Conservation (phyloP, 2,113 vertebrate species). For the Hydropotes inermis region DNA sequence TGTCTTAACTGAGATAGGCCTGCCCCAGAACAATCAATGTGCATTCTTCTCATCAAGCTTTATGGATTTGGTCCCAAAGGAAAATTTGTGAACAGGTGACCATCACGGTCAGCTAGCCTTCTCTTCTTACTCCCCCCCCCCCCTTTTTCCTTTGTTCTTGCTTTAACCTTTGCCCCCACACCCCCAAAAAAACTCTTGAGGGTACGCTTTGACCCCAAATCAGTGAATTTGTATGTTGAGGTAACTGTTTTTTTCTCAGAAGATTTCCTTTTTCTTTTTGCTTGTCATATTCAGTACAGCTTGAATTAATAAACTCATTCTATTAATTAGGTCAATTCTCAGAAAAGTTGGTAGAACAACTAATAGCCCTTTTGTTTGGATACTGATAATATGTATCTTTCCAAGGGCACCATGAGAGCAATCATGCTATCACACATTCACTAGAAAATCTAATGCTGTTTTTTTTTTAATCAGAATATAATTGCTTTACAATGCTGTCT, state of each 20-base stretch:
- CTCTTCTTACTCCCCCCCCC: background rate
- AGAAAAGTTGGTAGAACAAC: background rate
- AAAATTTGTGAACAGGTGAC: background rate
- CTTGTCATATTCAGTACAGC: background rate
- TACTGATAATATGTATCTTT: background rate
- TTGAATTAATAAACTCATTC: background rate
- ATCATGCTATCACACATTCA: background rate
- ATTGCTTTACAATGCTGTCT: background rate
- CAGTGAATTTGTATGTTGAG: background rate
- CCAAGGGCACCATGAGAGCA: background rate
- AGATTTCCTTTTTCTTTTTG: background rate
- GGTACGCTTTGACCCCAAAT: background rate
- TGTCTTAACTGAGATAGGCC: background rate
- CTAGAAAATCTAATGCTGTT: background rate
- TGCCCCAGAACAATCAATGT: accelerated
- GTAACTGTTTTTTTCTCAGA: background rate
- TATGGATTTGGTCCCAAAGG: background rate
- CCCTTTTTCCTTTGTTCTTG: background rate
- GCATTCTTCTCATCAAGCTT: background rate
- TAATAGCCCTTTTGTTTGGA: background rate
- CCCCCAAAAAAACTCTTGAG: background rate
- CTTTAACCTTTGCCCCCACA: background rate
- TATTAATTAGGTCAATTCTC: background rate
- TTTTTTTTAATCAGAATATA: background rate
- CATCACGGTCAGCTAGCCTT: background rate